These are phyloP conservation scores for Platycnemis pennipes DNA, from an alignment of 2,888 invertebrate species.

Conservation along the genomic window DNA sequence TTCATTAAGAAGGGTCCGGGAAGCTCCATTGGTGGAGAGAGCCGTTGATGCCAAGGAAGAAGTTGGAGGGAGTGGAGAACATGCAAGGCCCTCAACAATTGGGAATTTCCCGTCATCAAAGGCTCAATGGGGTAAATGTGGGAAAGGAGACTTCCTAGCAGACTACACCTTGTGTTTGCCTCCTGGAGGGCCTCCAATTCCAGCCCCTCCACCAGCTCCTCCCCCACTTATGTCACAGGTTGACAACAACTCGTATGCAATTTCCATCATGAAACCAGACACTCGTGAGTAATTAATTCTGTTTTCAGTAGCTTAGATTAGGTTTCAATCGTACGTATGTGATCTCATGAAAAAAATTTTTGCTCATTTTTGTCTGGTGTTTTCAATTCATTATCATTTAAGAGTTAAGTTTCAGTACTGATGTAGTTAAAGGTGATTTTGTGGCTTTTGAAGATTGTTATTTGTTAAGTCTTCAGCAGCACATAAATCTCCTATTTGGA, in stretches of 20 bases:
- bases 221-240: constrained; percentile 6
- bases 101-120: background rate
- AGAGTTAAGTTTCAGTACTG: background rate
- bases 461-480: background rate
- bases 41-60: constrained; percentile 22
- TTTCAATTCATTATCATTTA: background rate
- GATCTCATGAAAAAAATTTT: background rate
- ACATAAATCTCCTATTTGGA: background rate
- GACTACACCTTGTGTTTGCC: constrained; percentile 29
- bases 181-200: constrained; percentile 38
- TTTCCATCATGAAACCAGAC: constrained; percentile 59
- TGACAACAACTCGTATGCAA: constrained; percentile 44
- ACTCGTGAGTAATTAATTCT: constrained; percentile 58
- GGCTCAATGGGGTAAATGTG: constrained; percentile 39
- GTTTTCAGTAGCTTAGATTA: background rate
- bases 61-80: constrained; percentile 35
- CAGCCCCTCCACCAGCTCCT: constrained; percentile 50
- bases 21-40: background rate
- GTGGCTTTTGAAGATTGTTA: background rate
- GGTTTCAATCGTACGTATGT: background rate
- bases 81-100: constrained; percentile 46
- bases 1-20: background rate
- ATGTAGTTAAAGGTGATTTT: background rate
- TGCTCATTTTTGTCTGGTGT: background rate
- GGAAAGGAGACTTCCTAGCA: constrained; percentile 11